A percentile compares a stretch with the other conserved stretches of the same genome.
Evolutionary conservation across 37 sponge, comb jelly and placozoan species (phyloP).

Genomic region (Dysidea cf. avara): DNA sequence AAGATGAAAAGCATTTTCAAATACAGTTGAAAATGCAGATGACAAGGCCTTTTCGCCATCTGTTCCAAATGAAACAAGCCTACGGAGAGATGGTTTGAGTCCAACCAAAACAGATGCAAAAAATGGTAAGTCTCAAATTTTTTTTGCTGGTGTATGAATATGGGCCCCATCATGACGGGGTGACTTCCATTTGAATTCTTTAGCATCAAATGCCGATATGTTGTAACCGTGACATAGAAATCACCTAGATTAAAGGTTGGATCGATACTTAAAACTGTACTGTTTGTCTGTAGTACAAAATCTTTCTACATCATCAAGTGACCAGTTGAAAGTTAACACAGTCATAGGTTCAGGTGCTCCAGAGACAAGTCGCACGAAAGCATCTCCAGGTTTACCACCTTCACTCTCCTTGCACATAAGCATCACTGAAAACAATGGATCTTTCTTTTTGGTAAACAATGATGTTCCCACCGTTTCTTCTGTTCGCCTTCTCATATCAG

Average conservation of each 20-base stretch:
- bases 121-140: constrained; percentile 23
- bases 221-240: constrained; percentile 3
- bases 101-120: constrained; percentile 16
- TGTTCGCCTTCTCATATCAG: neutral
- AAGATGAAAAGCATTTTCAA: constrained; percentile 9
- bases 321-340: neutral
- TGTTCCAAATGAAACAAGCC: neutral
- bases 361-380: constrained; percentile 14
- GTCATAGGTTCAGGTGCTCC: constrained; percentile 10
- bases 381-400: too few relatives aligned
- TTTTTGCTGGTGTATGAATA: constrained; percentile 23
- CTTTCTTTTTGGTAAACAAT: neutral
- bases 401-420: constrained; percentile 10
- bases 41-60: neutral
- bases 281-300: neutral
- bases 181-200: neutral
- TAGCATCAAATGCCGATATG: neutral
- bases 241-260: constrained; percentile 23
- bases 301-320: neutral
- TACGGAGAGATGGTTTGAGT: constrained; percentile 6
- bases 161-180: constrained; percentile 3
- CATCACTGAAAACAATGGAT: constrained; percentile 11
- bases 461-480: too few relatives aligned
- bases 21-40: neutral
- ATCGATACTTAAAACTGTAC: constrained; percentile 3